Conservation (phyloP, 2,888 invertebrate species). For the Cremastinae sp. region DNA sequence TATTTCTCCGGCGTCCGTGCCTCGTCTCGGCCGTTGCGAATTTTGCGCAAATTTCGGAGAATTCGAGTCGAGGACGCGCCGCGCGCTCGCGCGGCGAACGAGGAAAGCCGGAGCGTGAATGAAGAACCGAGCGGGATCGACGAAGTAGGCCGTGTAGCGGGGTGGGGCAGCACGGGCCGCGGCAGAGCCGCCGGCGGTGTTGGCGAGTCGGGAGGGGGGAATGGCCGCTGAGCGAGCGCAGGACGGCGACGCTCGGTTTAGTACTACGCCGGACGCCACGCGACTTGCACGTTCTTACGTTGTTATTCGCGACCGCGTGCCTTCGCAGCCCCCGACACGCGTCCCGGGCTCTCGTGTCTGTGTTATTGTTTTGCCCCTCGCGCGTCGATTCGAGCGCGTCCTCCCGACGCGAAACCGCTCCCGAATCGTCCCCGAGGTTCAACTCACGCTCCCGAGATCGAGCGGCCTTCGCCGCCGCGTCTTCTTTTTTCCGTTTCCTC, state of each 20-base stretch:
- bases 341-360: not conserved
- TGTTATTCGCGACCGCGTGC: constrained; percentile 34
- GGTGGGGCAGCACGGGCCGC: constrained; percentile 60
- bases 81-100: not conserved
- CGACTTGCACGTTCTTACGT: constrained; percentile 65
- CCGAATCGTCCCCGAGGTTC: too few species aligned
- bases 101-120: not conserved
- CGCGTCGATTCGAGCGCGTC: too few species aligned
- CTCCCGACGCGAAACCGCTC: too few species aligned
- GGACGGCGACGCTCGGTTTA: constrained; percentile 49
- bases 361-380: not conserved
- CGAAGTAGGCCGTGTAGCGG: constrained; percentile 50
- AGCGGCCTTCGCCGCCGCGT: too few species aligned
- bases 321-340: not conserved
- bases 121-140: constrained; percentile 37
- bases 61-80: not conserved
- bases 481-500: too few species aligned
- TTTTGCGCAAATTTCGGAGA: not conserved
- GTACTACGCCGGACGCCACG: constrained; percentile 72
- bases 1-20: too few species aligned
- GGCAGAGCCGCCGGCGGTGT: constrained; percentile 43
- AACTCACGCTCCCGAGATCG: too few species aligned
- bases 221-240: constrained; percentile 62
- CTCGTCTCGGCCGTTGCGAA: too few species aligned
- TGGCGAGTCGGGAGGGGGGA: constrained; percentile 25